Conservation (phyloP, 2,797 vertebrate species). For the Dendrocincla tyrannina region DNA sequence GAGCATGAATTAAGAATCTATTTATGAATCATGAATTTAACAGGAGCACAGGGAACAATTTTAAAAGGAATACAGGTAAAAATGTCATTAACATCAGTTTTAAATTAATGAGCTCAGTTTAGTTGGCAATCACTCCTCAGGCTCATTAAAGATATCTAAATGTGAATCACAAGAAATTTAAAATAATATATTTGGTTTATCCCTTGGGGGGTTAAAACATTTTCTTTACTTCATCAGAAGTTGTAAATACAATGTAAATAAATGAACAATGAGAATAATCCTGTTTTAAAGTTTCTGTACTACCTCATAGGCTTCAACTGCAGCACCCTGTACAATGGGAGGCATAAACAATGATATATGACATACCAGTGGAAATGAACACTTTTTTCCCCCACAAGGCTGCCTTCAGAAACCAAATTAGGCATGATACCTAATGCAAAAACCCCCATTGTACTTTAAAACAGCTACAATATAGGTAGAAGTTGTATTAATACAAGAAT, state of each 20-base stretch:
- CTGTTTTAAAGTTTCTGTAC: background rate
- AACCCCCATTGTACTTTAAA: background rate
- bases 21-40: conserved; percentile 4
- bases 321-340: background rate
- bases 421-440: background rate
- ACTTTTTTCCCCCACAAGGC: background rate
- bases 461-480: background rate
- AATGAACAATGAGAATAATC: background rate
- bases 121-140: background rate
- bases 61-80: conserved; percentile 10
- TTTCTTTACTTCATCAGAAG: background rate
- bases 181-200: background rate
- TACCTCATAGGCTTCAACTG: background rate
- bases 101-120: conserved; percentile 8
- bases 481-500: background rate
- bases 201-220: background rate
- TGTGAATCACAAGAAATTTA: background rate
- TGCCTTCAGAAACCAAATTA: background rate
- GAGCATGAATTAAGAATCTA: background rate
- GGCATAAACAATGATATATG: background rate
- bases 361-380: background rate
- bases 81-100: background rate
- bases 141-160: background rate
- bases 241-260: background rate
- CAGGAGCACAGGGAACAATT: conserved; percentile 2